Percentiles rank a stretch among this genome's conserved stretches.
Conservation (phyloP, 2,888 invertebrate species). For the Monoplex corrugatus region DNA sequence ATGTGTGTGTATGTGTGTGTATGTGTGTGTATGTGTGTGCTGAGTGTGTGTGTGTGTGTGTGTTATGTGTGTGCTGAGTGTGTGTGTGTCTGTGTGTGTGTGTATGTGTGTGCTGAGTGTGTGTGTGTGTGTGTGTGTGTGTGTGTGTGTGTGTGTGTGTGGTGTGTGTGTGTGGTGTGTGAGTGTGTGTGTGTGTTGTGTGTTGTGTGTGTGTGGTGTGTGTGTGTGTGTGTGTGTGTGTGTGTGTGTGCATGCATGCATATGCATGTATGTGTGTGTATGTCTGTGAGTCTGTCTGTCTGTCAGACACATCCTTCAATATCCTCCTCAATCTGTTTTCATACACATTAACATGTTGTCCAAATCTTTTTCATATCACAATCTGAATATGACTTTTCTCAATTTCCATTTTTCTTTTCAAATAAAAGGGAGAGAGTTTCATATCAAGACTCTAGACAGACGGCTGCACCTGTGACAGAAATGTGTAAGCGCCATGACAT, state of each 20-base stretch:
- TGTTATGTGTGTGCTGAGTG: background rate
- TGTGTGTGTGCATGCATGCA: constrained; percentile 13
- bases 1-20: background rate
- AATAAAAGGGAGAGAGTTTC: too few relatives aligned
- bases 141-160: background rate
- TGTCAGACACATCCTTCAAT: too few relatives aligned
- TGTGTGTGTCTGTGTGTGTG: background rate
- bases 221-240: too few relatives aligned
- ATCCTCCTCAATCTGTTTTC: too few relatives aligned
- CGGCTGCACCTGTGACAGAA: too few relatives aligned
- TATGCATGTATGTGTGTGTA: constrained; percentile 20
- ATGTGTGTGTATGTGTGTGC: background rate
- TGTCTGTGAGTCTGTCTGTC: constrained; percentile 1
- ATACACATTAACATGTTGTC: too few relatives aligned
- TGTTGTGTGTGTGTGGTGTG: background rate
- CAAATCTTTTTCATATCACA: too few relatives aligned
- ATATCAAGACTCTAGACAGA: too few relatives aligned
- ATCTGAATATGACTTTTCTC: too few relatives aligned
- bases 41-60: background rate
- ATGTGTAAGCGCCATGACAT: too few relatives aligned
- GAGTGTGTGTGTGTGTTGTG: background rate
- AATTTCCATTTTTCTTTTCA: too few relatives aligned
- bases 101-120: background rate
- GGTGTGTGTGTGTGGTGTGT: background rate
- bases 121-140: too few relatives aligned